These are phyloP conservation scores for Mormyrops boulengeri DNA, from an alignment of 2,797 vertebrate species.

Conservation along the genomic window DNA sequence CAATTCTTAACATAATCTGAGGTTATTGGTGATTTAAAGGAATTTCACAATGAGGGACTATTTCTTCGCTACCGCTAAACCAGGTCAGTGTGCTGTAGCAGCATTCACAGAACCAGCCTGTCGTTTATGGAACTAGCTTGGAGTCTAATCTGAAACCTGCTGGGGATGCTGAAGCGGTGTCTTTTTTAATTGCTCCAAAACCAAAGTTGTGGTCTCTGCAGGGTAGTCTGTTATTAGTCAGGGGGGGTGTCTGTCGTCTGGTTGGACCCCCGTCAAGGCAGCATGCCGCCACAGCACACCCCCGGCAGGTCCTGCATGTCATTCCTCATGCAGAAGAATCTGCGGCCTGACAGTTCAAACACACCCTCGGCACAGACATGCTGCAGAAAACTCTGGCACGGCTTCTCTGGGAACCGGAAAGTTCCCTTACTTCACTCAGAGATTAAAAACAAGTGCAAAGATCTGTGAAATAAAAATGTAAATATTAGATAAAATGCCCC, in stretches of 20 bases:
- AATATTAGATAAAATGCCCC: constrained; percentile 8
- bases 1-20: neutral
- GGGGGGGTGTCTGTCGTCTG: neutral
- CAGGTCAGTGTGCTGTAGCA: neutral
- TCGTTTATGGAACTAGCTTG: neutral
- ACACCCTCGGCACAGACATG: neutral
- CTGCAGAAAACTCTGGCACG: neutral
- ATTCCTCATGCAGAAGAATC: constrained; percentile 1
- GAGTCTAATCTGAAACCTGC: neutral
- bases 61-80: neutral
- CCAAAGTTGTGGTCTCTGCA: neutral
- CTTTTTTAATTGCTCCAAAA: neutral
- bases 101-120: neutral
- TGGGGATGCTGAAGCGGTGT: neutral
- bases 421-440: neutral
- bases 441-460: constrained; percentile 11
- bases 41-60: neutral
- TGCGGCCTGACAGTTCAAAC: neutral
- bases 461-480: constrained; percentile 5
- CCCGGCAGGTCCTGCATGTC: neutral
- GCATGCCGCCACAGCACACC: neutral
- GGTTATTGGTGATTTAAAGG: neutral
- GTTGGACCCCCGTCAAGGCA: neutral
- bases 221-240: neutral
- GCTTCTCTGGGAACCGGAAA: neutral